Base-by-base conservation (phyloP, 2,888 invertebrate genomes). In the Oasisia sp. region DNA sequence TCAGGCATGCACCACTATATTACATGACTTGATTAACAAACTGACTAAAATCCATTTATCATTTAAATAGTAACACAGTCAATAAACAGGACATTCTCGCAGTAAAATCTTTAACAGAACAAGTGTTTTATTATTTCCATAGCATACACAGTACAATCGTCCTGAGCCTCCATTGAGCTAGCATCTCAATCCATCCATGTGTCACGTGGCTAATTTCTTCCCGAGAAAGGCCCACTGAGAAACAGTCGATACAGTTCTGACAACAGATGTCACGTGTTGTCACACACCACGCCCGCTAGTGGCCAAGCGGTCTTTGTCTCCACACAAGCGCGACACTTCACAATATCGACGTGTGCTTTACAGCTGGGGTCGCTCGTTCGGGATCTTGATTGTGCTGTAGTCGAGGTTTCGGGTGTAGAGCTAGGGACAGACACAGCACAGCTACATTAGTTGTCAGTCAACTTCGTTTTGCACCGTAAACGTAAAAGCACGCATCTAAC, bases 41-140 rank as follows among this genome's bases (percentile, higher is more conserved):
- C 50, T 38, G 50, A 50, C 50, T 50, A 50, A 5, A 9, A 12
- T 12, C 50, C 50, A 50, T 12, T 12, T 8, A 50, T 50, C 12
- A 50, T 50, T 50, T 50, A 50, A 50, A 50, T 50, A 50, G 12
- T 50, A 50, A 50, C 14, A 50, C 12, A 50, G 38, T 38, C 38
- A 38, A 19, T 7, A 74, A 74, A 74, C n/a, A 27, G 2, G 38
- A 38, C 27, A n/a, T 74, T 7, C 27, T 19, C 74, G 7, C 74
- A 74, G n/a, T 27, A 27, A 19, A 19, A 19, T 74, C 19, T 74
- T 74, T 74, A 74, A 74, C 19, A 74, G 19, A 74, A 74, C 74
- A 74, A 74, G 27, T 74, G 74, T 74, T 74, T 74, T 74, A 74
- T 74, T 74, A 74, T 74, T 74, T 74, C 74, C 74, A 74, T 74